Evolutionary conservation across 2,113 vertebrate species (phyloP).

Genomic region (Octodon degus): DNA sequence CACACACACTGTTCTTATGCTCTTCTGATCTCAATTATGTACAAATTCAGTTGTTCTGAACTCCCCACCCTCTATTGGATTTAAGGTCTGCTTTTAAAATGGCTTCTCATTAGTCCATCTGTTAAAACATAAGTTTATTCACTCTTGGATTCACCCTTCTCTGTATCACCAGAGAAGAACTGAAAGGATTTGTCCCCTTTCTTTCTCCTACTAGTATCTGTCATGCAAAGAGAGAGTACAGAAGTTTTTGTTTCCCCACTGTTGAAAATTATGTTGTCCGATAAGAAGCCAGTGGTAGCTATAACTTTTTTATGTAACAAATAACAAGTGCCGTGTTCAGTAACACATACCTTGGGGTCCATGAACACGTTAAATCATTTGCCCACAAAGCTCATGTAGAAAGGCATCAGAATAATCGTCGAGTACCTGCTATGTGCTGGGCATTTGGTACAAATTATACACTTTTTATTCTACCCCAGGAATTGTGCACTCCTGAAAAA

Average conservation of each 20-base stretch:
- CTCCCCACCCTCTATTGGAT: not conserved
- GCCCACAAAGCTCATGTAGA: not conserved
- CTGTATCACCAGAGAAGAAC: constrained; percentile 16
- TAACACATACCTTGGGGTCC: not conserved
- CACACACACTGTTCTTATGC: not conserved
- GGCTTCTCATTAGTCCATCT: constrained; percentile 22
- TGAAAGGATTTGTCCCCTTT: not conserved
- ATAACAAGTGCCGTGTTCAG: not conserved
- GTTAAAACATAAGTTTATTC: constrained; percentile 28
- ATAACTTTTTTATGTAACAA: not conserved
- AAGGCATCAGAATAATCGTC: not conserved
- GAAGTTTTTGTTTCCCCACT: not conserved
- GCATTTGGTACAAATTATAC: not conserved
- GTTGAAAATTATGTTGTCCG: not conserved
- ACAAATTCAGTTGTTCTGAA: constrained; percentile 55
- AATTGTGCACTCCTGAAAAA: not conserved
- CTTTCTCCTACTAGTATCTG: not conserved
- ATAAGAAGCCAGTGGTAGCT: not conserved
- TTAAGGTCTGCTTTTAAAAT: constrained; percentile 46
- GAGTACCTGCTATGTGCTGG: not conserved
- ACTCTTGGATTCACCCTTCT: not conserved
- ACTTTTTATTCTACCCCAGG: not conserved
- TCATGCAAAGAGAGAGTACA: not conserved
- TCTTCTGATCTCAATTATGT: constrained; percentile 20
- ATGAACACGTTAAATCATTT: not conserved